A percentile compares a stretch with the other conserved stretches of the same genome.
phyloP scores from a whole-genome alignment of 2,797 vertebrate species.

The Spheniscus humboldti region DNA sequence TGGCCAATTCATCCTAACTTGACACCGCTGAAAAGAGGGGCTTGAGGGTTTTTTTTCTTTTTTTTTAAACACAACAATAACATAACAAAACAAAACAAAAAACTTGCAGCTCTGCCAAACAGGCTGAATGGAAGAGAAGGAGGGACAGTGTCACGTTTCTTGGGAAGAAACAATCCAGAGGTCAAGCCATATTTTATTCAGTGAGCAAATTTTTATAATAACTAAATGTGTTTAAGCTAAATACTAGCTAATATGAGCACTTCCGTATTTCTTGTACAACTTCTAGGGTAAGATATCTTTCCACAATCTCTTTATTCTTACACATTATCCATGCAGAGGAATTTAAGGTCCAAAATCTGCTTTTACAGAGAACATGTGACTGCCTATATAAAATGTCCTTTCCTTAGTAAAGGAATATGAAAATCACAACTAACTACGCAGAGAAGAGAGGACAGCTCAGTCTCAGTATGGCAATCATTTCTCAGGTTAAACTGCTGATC shows the following conservation, averaged over 20 bases:
- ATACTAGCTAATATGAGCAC: neutral
- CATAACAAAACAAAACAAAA: conserved; percentile 62
- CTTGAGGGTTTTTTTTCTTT: neutral
- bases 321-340: neutral
- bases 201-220: conserved; percentile 27
- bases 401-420: neutral
- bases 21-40: conserved; percentile 77
- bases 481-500: neutral
- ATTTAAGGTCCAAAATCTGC: neutral
- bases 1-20: conserved; percentile 82
- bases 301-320: neutral
- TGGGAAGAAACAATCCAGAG: conserved; percentile 76
- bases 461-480: rapidly evolving
- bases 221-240: neutral
- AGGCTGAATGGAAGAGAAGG: conserved; percentile 43
- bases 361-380: neutral
- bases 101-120: conserved; percentile 61
- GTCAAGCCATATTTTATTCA: conserved; percentile 81
- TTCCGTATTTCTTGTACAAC: rapidly evolving
- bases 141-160: conserved; percentile 68
- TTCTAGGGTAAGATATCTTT: neutral
- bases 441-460: neutral
- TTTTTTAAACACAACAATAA: conserved; percentile 46
- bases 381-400: neutral
- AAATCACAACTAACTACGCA: rapidly evolving